phyloP scores from a whole-genome alignment of 2,113 vertebrate species.

The Psophia crepitans region DNA sequence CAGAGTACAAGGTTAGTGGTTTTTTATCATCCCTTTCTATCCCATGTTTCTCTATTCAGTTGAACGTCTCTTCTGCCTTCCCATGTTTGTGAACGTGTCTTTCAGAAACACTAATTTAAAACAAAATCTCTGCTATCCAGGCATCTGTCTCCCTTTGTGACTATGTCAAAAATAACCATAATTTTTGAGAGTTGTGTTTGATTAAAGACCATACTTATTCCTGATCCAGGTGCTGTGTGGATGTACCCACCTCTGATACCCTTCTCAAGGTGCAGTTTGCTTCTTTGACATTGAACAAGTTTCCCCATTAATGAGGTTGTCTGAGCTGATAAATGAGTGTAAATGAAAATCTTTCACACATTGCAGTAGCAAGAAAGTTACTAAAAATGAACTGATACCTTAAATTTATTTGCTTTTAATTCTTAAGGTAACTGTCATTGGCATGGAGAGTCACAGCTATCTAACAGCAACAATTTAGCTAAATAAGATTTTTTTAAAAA shows the following conservation, averaged over 20 bases:
- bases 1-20: background rate
- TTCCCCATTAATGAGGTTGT: background rate
- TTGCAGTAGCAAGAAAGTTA: background rate
- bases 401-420: background rate
- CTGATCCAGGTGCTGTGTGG: background rate
- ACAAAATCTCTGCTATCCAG: background rate
- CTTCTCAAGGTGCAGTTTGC: background rate
- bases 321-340: background rate
- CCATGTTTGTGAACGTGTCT: background rate
- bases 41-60: background rate
- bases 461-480: background rate
- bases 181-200: background rate
- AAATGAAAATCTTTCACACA: background rate
- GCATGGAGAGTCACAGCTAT: background rate
- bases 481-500: background rate
- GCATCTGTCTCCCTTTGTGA: background rate
- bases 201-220: background rate
- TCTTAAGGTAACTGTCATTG: background rate
- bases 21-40: background rate
- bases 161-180: background rate
- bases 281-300: background rate
- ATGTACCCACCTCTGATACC: background rate
- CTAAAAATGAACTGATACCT: background rate
- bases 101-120: background rate
- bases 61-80: background rate